Conservation (phyloP, 2,888 invertebrate species). For the Galeruca laticollis region DNA sequence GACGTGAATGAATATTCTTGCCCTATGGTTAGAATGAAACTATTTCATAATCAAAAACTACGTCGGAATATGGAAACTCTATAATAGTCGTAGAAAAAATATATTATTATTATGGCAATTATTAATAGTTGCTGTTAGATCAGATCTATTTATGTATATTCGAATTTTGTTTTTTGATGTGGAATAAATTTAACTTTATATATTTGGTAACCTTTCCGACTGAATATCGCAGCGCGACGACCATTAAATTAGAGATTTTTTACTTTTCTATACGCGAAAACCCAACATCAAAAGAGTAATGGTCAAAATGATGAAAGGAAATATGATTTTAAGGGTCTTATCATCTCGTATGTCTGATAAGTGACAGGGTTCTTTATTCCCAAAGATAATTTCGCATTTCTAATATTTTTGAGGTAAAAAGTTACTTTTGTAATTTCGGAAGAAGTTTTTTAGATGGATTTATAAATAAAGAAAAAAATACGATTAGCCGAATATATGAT, state of each 20-base stretch:
- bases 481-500: background rate
- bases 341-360: conserved; percentile 3
- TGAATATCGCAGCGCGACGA: background rate
- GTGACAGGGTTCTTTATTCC: conserved; percentile 6
- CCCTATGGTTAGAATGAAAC: too few relatives aligned
- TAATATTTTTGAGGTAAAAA: conserved; percentile 5
- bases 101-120: too few relatives aligned
- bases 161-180: background rate
- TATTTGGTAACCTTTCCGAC: background rate
- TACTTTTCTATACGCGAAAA: conserved; percentile 21
- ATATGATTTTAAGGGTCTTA: conserved; percentile 25
- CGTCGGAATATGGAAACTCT: too few relatives aligned
- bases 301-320: conserved; percentile 30
- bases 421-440: conserved; percentile 3
- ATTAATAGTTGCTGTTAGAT: too few relatives aligned
- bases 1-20: too few relatives aligned
- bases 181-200: background rate
- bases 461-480: background rate
- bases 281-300: conserved; percentile 23
- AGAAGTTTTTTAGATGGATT: background rate
- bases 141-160: too few relatives aligned
- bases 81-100: too few relatives aligned
- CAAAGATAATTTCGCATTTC: conserved; percentile 18
- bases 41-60: too few relatives aligned
- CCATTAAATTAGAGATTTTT: conserved; percentile 31